These are phyloP conservation scores for Nemopilema nomurai DNA, from an alignment of 30 jellyfish, hydroid and myxozoan genomes.

Conservation along the genomic window DNA sequence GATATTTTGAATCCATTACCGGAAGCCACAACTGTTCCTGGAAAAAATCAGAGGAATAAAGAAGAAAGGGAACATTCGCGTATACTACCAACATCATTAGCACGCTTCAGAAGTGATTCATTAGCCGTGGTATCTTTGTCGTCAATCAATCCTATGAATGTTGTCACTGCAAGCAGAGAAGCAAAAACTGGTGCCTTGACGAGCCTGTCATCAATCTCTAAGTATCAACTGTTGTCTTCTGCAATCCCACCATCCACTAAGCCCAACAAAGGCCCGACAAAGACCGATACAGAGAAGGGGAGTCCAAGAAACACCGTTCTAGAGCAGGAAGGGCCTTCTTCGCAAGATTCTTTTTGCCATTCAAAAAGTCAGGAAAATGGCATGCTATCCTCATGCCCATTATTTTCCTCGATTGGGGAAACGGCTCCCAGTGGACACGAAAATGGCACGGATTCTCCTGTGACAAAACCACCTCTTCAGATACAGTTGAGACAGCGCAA, in stretches of 20 bases:
- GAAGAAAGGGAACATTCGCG: background rate
- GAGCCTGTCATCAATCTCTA: background rate
- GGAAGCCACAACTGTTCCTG: background rate
- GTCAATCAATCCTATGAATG: background rate
- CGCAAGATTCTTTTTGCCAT: background rate
- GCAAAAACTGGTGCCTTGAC: background rate
- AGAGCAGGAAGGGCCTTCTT: background rate
- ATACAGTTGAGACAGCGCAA: conserved; percentile 2
- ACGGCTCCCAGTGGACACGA: background rate
- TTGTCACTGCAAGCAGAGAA: background rate
- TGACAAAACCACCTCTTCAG: background rate
- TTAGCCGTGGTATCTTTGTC: too few relatives aligned
- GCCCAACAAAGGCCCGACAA: too few relatives aligned
- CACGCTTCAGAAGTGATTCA: too few relatives aligned
- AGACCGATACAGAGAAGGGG: too few relatives aligned
- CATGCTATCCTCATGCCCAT: background rate
- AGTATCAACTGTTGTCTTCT: background rate
- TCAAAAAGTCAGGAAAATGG: background rate
- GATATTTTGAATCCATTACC: background rate
- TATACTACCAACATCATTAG: too few relatives aligned
- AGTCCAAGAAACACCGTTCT: too few relatives aligned
- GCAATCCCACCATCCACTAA: background rate
- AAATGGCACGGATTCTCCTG: background rate
- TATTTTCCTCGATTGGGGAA: too few relatives aligned
- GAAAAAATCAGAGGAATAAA: background rate